Base-by-base conservation (phyloP, 2,113 vertebrate genomes). In the Bubo blakistoni region DNA sequence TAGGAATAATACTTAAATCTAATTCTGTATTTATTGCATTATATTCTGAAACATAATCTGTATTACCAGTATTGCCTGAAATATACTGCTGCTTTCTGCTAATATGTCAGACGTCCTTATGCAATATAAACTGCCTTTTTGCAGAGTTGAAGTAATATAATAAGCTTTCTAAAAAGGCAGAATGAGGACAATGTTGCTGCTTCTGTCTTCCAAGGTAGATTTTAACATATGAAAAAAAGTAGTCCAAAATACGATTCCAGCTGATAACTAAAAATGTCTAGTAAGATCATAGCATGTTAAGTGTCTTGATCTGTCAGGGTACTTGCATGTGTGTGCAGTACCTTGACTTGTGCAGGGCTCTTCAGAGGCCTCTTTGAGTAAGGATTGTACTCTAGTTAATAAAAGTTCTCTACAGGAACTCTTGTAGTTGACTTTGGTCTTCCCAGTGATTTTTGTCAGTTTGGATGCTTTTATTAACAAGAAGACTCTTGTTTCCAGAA, bases 161-260 rank as follows among this genome's bases (percentile, higher is more conserved):
- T 67, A 81, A 59, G 77, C 62, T 69, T 91, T 95, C 46, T 77
- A 27, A 86, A 93, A 95, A 97, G 93, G 96, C 90, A 95, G 94
- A 97, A 96, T 96, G 91, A 92, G 92, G 93, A 67, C 95, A 91
- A 11, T 30, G n/a, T 89, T 91, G 61, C 82, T 88, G 42, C 78
- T 81, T 97, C 73, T 93, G 4, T 89, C 63, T 94, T 96, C 79
- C 40, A 86, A 30, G 84, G 70, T 83, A 86, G 78, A 51, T 94
- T 67, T 94, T 91, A 78, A 61, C 73, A 40, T 89, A 36, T 44
- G 57, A 69, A 90, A 94, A 88, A 88, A 77, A 69, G 34, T 90
- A 92, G 85, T 90, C 54, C 87, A 74, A 86, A 95, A 82, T 97
- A 88, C 8, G 25, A 89, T 97, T 96, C 76, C 91, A 88, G 65